Conservation (phyloP, 2,888 invertebrate species). For the Watsonalla binaria region DNA sequence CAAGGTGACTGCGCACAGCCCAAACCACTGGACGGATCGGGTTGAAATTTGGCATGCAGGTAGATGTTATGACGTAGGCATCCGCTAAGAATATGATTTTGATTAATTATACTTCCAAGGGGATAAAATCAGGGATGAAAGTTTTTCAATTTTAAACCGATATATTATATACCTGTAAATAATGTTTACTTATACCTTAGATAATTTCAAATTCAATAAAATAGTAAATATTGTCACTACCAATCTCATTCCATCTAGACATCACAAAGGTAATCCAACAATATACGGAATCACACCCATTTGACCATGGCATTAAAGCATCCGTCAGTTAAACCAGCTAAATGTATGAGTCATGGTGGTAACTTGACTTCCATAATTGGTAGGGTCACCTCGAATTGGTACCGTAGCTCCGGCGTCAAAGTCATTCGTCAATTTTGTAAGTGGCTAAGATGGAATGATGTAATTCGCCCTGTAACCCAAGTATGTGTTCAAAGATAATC, state of each 20-base stretch:
- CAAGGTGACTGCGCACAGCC: no score
- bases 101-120: no score
- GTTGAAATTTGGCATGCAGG: no score
- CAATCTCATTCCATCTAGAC: not conserved
- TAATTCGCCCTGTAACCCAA: constrained; percentile 6
- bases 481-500: not conserved
- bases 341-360: constrained; percentile 4
- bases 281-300: not conserved
- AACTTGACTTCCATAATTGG: constrained; percentile 26
- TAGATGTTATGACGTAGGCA: no score
- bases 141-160: no score
- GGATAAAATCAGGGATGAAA: no score
- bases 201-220: no score
- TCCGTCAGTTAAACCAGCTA: constrained; percentile 1
- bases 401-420: constrained; percentile 18
- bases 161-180: no score
- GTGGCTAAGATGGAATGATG: constrained; percentile 5
- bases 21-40: no score
- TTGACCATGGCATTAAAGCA: not conserved
- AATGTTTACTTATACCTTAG: no score
- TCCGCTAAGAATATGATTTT: no score
- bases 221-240: no score
- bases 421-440: not conserved
- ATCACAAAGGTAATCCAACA: not conserved
- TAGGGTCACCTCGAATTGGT: constrained; percentile 29